phyloP scores from a whole-genome alignment of 2,888 invertebrate genomes.

The Pristionchus arcanus region DNA sequence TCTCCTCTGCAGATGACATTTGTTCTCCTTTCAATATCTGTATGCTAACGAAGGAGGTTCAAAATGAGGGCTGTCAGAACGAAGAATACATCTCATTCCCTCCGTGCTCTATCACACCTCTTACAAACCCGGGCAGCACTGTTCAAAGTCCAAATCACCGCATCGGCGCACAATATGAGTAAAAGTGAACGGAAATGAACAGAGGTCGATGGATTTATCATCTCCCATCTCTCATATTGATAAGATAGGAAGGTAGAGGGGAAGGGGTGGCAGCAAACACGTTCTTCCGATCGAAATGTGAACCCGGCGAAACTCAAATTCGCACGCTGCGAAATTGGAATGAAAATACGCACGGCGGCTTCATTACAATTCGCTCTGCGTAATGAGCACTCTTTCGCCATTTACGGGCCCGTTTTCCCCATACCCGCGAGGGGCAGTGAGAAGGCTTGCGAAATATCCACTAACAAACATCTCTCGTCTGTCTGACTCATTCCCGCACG shows the following conservation, averaged over 20 bases:
- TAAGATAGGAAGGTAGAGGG: background rate
- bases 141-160: background rate
- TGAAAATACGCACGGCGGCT: background rate
- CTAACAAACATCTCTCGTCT: conserved; percentile 17
- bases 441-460: background rate
- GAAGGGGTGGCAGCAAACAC: conserved; percentile 3
- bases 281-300: background rate
- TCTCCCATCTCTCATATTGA: conserved; percentile 27
- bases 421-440: conserved; percentile 1
- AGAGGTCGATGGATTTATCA: conserved; percentile 4
- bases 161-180: background rate
- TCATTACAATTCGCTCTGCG: background rate
- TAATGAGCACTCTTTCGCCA: conserved; percentile 12
- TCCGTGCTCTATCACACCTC: no score
- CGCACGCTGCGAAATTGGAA: background rate
- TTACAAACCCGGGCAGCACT: no score
- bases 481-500: background rate
- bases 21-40: no score
- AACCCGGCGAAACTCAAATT: background rate
- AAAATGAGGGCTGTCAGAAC: no score
- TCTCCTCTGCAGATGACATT: background rate
- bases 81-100: no score
- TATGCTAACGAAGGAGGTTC: no score
- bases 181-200: background rate
- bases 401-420: conserved; percentile 20